These are phyloP conservation scores for Tetramorium simillimum DNA, from an alignment of 1,140 invertebrate genomes.

Conservation along the genomic window DNA sequence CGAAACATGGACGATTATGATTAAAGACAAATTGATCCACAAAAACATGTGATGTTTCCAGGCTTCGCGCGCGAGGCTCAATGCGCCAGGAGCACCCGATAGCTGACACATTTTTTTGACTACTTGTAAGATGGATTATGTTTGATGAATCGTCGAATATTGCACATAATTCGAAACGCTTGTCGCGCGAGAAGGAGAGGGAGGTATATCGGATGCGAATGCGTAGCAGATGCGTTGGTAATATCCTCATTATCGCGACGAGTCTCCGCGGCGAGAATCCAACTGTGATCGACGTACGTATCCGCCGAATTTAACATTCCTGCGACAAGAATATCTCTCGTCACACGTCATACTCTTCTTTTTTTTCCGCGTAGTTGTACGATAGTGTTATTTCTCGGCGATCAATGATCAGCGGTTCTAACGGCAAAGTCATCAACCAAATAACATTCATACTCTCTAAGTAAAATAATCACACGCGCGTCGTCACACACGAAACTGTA, in stretches of 20 bases:
- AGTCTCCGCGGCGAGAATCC: background rate
- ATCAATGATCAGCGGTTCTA: conserved; percentile 49
- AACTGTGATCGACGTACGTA: conserved; percentile 22
- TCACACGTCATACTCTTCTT: background rate
- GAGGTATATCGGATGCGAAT: background rate
- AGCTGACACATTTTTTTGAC: background rate
- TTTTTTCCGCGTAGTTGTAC: conserved; percentile 19
- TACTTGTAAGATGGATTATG: conserved; percentile 28
- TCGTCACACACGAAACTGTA: conserved; percentile 14
- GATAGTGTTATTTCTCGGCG: conserved; percentile 34
- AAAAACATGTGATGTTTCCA: background rate
- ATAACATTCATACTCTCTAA: conserved; percentile 53
- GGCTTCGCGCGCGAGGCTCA: conserved; percentile 11
- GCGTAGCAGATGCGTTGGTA: background rate
- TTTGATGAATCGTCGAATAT: conserved; percentile 18
- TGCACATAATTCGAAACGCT: conserved; percentile 14
- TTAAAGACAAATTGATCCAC: background rate
- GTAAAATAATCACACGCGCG: conserved; percentile 22
- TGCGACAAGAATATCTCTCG: conserved; percentile 38
- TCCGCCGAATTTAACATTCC: conserved; percentile 45
- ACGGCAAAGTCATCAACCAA: conserved; percentile 56
- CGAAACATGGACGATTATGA: background rate
- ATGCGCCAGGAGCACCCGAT: background rate
- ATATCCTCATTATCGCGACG: background rate
- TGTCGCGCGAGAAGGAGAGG: background rate